phyloP scores from a whole-genome alignment of 2,797 vertebrate species.

The Danio choprae region DNA sequence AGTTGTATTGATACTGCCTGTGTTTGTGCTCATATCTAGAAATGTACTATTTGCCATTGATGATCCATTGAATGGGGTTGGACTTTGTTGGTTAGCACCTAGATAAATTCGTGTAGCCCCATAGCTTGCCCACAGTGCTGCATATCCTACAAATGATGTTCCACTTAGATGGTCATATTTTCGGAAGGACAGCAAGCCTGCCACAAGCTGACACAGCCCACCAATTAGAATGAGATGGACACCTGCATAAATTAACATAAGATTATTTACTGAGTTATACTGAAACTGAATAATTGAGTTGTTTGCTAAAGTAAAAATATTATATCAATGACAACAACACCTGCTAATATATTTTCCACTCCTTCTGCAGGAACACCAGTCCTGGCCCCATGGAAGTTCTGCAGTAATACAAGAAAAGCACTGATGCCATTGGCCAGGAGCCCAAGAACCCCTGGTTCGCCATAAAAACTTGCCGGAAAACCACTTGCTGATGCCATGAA shows the following conservation, averaged over 20 bases:
- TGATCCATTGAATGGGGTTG: conserved; percentile 41
- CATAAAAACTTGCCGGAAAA: conserved; percentile 89
- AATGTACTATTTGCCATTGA: conserved; percentile 44
- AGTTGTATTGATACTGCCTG: conserved; percentile 21
- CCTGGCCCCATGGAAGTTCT: conserved; percentile 79
- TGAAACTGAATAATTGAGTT: neutral
- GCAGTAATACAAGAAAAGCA: conserved; percentile 86
- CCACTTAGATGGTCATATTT: conserved; percentile 89
- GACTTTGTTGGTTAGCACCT: conserved; percentile 59
- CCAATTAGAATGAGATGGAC: conserved; percentile 89
- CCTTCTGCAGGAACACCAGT: conserved; percentile 71
- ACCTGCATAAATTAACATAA: conserved; percentile 70
- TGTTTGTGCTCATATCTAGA: neutral
- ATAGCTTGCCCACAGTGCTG: conserved; percentile 88
- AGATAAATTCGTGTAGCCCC: conserved; percentile 83
- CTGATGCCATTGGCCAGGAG: conserved; percentile 88
- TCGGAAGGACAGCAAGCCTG: conserved; percentile 86
- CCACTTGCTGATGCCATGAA: conserved; percentile 74
- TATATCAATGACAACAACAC: conserved; percentile 61
- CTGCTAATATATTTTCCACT: conserved; percentile 85
- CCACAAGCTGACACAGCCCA: conserved; percentile 86
- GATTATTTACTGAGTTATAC: neutral
- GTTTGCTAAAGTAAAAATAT: neutral
- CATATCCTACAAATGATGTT: conserved; percentile 86
- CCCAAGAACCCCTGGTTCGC: conserved; percentile 86